Percentiles rank a stretch among this genome's conserved stretches.
Conservation (phyloP, 2,888 invertebrate species). For the Tolmerus cingulatus region DNA sequence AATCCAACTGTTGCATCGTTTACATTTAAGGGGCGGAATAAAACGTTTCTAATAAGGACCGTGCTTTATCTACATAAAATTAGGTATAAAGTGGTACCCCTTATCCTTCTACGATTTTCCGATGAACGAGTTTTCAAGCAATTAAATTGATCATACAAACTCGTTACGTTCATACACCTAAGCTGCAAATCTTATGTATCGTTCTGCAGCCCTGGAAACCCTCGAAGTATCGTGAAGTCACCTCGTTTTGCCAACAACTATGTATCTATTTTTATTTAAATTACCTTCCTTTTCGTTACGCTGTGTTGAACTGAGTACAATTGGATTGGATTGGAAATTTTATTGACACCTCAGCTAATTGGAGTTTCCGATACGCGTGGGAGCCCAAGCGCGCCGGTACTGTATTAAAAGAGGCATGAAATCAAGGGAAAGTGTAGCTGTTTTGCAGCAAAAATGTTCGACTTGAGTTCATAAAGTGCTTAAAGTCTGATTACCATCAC, state of each 20-base stretch:
- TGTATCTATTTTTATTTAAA: neutral
- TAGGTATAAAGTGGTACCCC: neutral
- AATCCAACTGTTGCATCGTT: slow-evolving; percentile 12
- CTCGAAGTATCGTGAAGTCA: neutral
- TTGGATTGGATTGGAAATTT: neutral
- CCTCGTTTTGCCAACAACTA: neutral
- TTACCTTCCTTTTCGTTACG: neutral
- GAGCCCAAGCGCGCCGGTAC: neutral
- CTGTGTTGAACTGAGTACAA: neutral
- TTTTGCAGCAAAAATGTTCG: too few species aligned
- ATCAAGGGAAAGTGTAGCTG: neutral
- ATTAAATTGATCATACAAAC: neutral
- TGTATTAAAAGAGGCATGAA: neutral
- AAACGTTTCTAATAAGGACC: neutral
- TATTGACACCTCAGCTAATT: neutral
- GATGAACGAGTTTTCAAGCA: neutral
- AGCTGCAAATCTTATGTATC: neutral
- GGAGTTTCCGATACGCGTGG: neutral
- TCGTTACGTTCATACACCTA: neutral
- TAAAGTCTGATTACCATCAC: neutral
- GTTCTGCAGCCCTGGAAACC: neutral
- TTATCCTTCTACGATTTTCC: neutral
- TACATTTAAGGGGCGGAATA: neutral
- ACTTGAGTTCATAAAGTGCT: neutral
- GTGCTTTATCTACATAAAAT: neutral